These are phyloP conservation scores for Acleris literana DNA, from an alignment of 2,888 invertebrate species.

Conservation along the genomic window DNA sequence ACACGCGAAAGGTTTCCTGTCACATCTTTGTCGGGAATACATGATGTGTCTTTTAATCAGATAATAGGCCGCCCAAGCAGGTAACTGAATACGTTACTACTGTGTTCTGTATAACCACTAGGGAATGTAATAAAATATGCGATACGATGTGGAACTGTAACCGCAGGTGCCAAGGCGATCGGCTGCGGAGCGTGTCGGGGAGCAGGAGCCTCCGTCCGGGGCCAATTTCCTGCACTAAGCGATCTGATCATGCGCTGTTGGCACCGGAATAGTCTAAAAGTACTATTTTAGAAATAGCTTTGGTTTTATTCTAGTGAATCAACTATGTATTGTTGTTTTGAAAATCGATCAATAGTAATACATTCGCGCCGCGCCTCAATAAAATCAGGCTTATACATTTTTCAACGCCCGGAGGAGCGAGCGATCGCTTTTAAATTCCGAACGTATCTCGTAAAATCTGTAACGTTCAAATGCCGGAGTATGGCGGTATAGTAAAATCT, in stretches of 20 bases:
- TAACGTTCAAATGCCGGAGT: constrained; percentile 30
- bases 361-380: constrained; percentile 15
- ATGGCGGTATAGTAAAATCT: constrained; percentile 28
- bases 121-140: constrained; percentile 30
- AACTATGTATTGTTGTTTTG: constrained; percentile 22
- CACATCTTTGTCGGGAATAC: constrained; percentile 1
- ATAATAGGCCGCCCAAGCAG: not conserved
- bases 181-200: constrained; percentile 38
- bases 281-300: not conserved
- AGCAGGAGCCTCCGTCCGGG: constrained; percentile 46
- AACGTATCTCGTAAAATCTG: constrained; percentile 34
- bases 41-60: not conserved
- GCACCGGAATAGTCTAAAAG: constrained; percentile 21
- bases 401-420: constrained; percentile 27
- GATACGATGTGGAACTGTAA: constrained; percentile 29
- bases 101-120: constrained; percentile 12
- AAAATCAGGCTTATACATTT: constrained; percentile 29
- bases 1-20: constrained; percentile 2
- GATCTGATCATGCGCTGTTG: not conserved
- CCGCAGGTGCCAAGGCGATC: constrained; percentile 49
- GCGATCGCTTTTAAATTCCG: constrained; percentile 28
- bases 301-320: constrained; percentile 7
- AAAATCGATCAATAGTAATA: constrained; percentile 17
- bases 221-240: constrained; percentile 48
- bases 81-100: constrained; percentile 17